Percentiles rank a stretch among this genome's conserved stretches.
Conservation (phyloP, 2,888 invertebrate species). For the Hyposoter didymator region DNA sequence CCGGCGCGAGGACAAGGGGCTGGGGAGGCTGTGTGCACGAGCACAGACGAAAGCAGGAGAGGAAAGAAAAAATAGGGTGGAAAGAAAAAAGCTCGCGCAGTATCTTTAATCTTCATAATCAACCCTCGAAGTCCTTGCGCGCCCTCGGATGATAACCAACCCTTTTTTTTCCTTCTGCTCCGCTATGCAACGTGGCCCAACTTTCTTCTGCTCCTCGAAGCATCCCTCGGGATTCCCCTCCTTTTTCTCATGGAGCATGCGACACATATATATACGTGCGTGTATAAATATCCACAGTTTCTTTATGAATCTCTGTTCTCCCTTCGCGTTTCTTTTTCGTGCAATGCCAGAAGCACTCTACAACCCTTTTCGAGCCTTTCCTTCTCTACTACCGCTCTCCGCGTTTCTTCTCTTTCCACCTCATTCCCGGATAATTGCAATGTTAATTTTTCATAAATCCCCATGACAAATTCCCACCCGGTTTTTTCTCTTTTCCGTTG, state of each 20-base stretch:
- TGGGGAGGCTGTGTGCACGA: neutral
- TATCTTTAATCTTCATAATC: constrained; percentile 74
- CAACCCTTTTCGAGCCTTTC: constrained; percentile 32
- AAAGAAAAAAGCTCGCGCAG: constrained; percentile 42
- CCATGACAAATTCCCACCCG: constrained; percentile 26
- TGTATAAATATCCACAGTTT: constrained; percentile 23
- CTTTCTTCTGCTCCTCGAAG: constrained; percentile 49
- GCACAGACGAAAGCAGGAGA: constrained; percentile 7
- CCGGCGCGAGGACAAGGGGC: constrained; percentile 11
- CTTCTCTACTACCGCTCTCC: constrained; percentile 15
- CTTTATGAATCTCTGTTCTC: constrained; percentile 38
- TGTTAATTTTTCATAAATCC: constrained; percentile 61
- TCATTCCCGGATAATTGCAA: constrained; percentile 49
- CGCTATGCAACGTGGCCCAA: constrained; percentile 11
- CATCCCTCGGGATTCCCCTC: constrained; percentile 57
- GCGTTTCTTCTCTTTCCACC: constrained; percentile 39
- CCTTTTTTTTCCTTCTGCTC: constrained; percentile 57
- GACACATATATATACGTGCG: constrained; percentile 14
- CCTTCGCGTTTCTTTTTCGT: constrained; percentile 37
- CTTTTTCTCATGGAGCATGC: neutral
- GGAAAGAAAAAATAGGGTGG: constrained; percentile 48
- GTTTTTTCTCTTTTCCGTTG: neutral
- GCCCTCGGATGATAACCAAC: constrained; percentile 55
- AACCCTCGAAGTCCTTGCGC: constrained; percentile 67
- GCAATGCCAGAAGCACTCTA: constrained; percentile 60